Conservation (phyloP, 2,113 vertebrate species). For the Leiothrix lutea region DNA sequence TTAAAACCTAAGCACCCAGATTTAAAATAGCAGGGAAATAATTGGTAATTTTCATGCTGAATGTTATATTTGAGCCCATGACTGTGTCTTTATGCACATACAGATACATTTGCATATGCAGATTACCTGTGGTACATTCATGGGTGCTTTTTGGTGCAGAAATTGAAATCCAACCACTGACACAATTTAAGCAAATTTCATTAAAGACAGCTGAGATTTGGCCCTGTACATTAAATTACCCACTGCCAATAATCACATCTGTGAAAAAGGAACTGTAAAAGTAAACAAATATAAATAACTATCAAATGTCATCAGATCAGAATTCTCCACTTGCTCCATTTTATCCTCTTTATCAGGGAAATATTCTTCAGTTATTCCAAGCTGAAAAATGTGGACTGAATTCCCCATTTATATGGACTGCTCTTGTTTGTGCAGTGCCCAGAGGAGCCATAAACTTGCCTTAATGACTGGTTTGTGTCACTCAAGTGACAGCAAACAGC, state of each 20-base stretch:
- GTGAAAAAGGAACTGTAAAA: constrained; percentile 9
- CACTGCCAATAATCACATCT: neutral
- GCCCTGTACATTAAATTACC: neutral
- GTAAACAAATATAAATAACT: neutral
- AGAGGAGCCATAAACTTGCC: constrained; percentile 16
- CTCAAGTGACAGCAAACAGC: constrained; percentile 35
- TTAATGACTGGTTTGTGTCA: constrained; percentile 28
- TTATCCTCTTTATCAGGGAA: neutral
- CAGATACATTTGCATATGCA: neutral
- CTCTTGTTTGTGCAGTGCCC: neutral
- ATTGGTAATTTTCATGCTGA: neutral
- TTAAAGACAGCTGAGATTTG: neutral
- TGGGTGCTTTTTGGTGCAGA: neutral
- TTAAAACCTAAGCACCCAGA: neutral
- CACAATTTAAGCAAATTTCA: neutral
- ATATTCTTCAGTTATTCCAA: neutral
- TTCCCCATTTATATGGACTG: neutral
- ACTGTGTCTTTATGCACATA: neutral
- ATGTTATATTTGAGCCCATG: neutral
- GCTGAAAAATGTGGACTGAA: neutral
- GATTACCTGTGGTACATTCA: neutral
- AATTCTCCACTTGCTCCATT: neutral
- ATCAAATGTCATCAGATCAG: neutral
- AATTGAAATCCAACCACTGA: neutral
- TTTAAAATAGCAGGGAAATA: neutral